These are phyloP conservation scores for Diadumene lineata DNA, from an alignment of 92 coral and sea anemone genomes.

Conservation along the genomic window DNA sequence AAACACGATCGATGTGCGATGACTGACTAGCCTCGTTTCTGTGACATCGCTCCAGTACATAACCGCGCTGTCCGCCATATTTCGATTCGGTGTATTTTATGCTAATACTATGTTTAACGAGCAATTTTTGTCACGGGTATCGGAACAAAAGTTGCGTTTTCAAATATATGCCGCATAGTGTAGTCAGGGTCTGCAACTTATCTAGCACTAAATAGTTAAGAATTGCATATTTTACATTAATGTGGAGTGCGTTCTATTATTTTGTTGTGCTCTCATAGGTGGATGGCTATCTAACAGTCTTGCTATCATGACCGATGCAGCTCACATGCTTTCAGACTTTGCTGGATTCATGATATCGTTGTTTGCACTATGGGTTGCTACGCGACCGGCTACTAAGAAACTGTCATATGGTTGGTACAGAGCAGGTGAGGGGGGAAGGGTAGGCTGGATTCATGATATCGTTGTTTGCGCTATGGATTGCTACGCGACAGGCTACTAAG, in stretches of 20 bases:
- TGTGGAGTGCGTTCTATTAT: background rate
- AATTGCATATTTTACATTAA: too few species aligned
- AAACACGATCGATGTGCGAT: too few species aligned
- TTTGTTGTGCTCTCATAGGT: slow-evolving; percentile 27
- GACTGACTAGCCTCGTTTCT: too few species aligned
- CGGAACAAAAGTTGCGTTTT: too few species aligned
- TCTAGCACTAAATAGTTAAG: too few species aligned
- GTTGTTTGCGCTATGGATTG: slow-evolving; percentile 36
- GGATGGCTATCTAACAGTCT: slow-evolving; percentile 90
- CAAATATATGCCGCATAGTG: too few species aligned
- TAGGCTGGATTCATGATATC: background rate
- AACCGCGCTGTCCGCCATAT: too few species aligned
- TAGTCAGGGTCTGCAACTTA: too few species aligned
- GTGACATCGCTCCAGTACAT: too few species aligned
- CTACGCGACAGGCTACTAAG: slow-evolving; percentile 83
- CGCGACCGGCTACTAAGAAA: slow-evolving; percentile 84
- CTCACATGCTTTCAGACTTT: slow-evolving; percentile 91
- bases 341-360: slow-evolving; percentile 93
- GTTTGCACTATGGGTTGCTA: slow-evolving; percentile 88
- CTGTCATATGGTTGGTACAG: slow-evolving; percentile 95
- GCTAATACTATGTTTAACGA: too few species aligned
- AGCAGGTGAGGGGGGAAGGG: slow-evolving; percentile 67
- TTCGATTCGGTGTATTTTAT: too few species aligned
- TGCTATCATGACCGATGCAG: slow-evolving; percentile 98
- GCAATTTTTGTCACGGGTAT: too few species aligned